phyloP scores from a whole-genome alignment of 2,888 invertebrate genomes.

The Parasteatoda lunata region DNA sequence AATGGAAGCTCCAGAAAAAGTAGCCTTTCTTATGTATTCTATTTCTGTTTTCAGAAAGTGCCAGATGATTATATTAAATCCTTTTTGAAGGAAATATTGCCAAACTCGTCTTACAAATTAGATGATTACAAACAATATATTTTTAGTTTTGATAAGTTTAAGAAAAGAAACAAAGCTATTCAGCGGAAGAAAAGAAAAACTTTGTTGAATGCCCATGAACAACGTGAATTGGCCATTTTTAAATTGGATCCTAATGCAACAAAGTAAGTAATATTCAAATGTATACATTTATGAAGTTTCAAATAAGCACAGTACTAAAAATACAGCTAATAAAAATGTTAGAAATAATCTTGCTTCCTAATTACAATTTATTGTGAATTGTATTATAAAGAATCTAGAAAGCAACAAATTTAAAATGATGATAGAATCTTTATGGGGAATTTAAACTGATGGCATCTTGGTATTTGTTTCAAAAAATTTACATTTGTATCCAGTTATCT shows the following conservation, averaged over 20 bases:
- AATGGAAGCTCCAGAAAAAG: neutral
- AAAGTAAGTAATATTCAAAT: slow-evolving; percentile 35
- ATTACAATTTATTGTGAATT: too few relatives aligned
- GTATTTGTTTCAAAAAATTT: too few relatives aligned
- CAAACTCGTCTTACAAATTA: slow-evolving; percentile 5
- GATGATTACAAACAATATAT: slow-evolving; percentile 40
- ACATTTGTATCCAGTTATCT: too few relatives aligned
- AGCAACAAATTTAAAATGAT: too few relatives aligned
- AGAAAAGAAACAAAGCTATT: slow-evolving; percentile 33
- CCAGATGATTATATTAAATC: slow-evolving; percentile 41
- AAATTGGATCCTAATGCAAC: slow-evolving; percentile 40
- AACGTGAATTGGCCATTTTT: slow-evolving; percentile 27
- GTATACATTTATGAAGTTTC: too few relatives aligned
- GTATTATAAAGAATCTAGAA: too few relatives aligned
- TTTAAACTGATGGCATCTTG: too few relatives aligned
- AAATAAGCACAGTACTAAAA: too few relatives aligned
- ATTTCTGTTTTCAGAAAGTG: slow-evolving; percentile 48
- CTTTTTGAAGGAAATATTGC: slow-evolving; percentile 35
- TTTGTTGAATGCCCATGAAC: slow-evolving; percentile 41
- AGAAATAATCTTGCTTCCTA: too few relatives aligned
- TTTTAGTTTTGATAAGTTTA: slow-evolving; percentile 39
- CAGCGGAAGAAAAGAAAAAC: slow-evolving; percentile 36
- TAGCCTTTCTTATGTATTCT: neutral
- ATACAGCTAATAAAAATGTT: too few relatives aligned
- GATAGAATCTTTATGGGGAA: too few relatives aligned